These are phyloP conservation scores for Entomobrya proxima DNA, from an alignment of 2,888 invertebrate genomes.

Conservation along the genomic window DNA sequence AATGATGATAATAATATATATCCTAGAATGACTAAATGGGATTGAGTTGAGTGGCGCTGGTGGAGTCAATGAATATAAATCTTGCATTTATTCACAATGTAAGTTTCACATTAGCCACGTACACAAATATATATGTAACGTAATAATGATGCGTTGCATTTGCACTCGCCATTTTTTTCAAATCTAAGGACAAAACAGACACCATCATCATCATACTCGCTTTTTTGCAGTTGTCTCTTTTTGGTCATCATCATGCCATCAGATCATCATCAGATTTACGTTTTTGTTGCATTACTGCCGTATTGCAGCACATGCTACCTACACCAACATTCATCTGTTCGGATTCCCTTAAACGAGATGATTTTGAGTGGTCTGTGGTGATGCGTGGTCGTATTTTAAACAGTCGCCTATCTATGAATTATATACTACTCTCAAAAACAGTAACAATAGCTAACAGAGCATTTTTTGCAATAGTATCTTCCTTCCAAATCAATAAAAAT, in stretches of 20 bases:
- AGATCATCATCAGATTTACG: not conserved
- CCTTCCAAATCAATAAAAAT: not conserved
- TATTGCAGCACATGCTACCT: not conserved
- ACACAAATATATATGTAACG: not conserved
- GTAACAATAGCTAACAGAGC: not conserved
- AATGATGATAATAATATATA: conserved; percentile 18
- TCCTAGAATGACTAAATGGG: conserved; percentile 18
- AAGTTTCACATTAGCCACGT: not conserved
- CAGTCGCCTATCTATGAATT: not conserved
- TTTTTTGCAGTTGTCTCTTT: conserved; percentile 10
- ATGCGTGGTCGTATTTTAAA: conserved; percentile 20
- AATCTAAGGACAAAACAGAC: conserved; percentile 37
- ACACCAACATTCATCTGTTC: not conserved
- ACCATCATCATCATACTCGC: not conserved
- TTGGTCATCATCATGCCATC: not conserved
- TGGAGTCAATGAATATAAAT: not conserved
- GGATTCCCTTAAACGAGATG: not conserved
- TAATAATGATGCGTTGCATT: not conserved
- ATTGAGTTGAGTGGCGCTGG: not conserved
- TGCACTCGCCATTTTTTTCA: conserved; percentile 16
- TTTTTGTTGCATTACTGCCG: not conserved
- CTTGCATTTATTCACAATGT: not conserved
- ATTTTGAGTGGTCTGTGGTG: not conserved
- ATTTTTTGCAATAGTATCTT: no score
- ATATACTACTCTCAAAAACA: not conserved